phyloP scores from a whole-genome alignment of 1,140 invertebrate species.

The Pantala flavescens region DNA sequence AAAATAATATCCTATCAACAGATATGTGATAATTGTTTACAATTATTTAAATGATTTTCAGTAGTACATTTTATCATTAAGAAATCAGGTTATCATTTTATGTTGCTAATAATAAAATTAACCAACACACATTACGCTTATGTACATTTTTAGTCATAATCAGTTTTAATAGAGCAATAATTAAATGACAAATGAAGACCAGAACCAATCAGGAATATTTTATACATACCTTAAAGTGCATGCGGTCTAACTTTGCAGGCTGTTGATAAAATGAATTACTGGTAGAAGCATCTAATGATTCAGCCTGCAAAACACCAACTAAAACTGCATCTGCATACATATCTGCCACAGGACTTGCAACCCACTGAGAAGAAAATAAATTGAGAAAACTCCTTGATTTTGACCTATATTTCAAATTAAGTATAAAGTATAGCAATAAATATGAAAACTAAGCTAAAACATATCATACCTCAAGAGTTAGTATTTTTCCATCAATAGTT shows the following conservation, averaged over 20 bases:
- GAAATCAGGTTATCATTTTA: too few relatives aligned
- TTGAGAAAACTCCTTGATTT: constrained; percentile 14
- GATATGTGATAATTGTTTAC: background rate
- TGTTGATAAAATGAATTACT: constrained; percentile 38
- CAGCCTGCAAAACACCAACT: constrained; percentile 68
- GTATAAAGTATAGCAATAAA: background rate
- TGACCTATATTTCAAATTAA: constrained; percentile 16
- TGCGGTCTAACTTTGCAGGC: constrained; percentile 61
- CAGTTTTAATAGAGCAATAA: too few relatives aligned
- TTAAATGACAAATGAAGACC: too few relatives aligned
- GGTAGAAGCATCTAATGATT: constrained; percentile 44
- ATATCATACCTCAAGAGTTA: constrained; percentile 61
- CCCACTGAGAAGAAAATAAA: constrained; percentile 55
- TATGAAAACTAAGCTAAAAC: constrained; percentile 18
- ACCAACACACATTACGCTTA: too few relatives aligned
- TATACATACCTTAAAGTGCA: constrained; percentile 63
- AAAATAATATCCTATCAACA: background rate
- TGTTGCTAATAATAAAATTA: too few relatives aligned
- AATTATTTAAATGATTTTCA: too few relatives aligned
- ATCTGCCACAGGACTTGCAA: constrained; percentile 87
- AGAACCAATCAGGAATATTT: too few relatives aligned
- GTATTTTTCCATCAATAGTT: constrained; percentile 69
- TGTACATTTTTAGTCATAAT: too few relatives aligned
- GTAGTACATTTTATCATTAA: too few relatives aligned
- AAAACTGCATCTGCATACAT: constrained; percentile 96